Base-by-base conservation (phyloP, 30 jellyfish, hydroid and myxozoan genomes). In the Hydractinia symbiolongicarpus region DNA sequence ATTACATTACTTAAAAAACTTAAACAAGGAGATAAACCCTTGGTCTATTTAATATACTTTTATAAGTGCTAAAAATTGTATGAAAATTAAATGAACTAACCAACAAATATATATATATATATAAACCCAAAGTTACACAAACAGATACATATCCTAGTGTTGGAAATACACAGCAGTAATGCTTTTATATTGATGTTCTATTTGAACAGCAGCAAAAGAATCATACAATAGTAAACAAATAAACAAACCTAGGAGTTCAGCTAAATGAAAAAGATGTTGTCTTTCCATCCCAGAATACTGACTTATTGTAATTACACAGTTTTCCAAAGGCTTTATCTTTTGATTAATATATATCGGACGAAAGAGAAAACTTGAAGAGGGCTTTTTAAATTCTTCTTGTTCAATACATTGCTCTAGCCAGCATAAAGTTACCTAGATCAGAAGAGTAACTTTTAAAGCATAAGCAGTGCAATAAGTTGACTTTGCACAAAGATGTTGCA, bases 331-430 rank as follows among this genome's bases (percentile, higher is more conserved):
- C 53, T 50, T 49, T 9, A 55, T 66, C 53, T 86, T 76, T 40
- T 85, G 88, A 30, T 89, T 91, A 5, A 88, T 69, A 54, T 55
- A 77, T 60, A 88, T 79, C 17, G 99, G 99, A 6, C 93, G 96
- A 75, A 73, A 94, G 66, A 94, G 69, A 55, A 83, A 94, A 57
- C 84, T 55, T 14, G 93, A 61, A 30, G 30, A 44, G 17, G 79
- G 55, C 9, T 87, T 87, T 9, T 83, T 62, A 8, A 94, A 21
- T 51, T 49, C 85, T 49, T 88, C 95, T 53, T 66, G 62, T 51
- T 94, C 99, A 52, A 88, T 49, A 5, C 91, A 77, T 71, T 88
- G 96, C 85, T 88, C 96, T 49, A 94, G 76, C 99, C 99, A 94
- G 67, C 95, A 84, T 60, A 94, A 58, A 8, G 99, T 94, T 20